Evolutionary conservation across 2,888 invertebrate genomes (phyloP), one percentile per base, ranked within the genome.

Genomic region (Caenorhabditis doughertyi): DNA sequence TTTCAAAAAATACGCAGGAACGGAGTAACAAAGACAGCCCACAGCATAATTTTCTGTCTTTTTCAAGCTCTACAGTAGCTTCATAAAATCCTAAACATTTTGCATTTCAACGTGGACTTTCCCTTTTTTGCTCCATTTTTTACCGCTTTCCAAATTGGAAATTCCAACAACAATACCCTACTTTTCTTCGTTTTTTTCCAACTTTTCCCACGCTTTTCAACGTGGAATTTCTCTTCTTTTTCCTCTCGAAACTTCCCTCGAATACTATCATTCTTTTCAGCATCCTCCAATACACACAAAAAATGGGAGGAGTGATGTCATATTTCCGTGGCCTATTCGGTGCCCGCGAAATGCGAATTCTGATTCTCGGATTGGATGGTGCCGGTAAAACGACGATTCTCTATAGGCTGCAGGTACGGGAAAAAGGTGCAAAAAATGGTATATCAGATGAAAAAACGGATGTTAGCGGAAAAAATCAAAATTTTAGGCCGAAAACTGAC

Each of bases 361-460:
- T 94, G 9, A 94, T 94, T 82, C 92, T 94, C 13, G 94, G 94
- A 35, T 90, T 94, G 16, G 94, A 94, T 91, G 94, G 93, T 25
- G 93, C 93, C 62, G 93, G 93, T 35, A 99, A 99, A 94, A 99
- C 99, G 0, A 99, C 99, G 83, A 99, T 99, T 93, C 93, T 99
- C 85, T 98, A 99, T 91, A 93, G 95, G 93, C 94, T 98, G 91
- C 98, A 99, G 94, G 98, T 98, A 77, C 9, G 39, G 2, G 39
- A 39, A 39, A 39, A 32, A 9, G 32, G 39, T 9, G 39, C 39
- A n/a, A n/a, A n/a, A n/a, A n/a, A n/a, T n/a, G n/a, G n/a, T n/a
- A n/a, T n/a, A n/a, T n/a, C n/a, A n/a, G n/a, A n/a, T n/a, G n/a
- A n/a, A n/a, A n/a, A n/a, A n/a, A n/a, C n/a, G n/a, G n/a, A n/a